Conservation (phyloP, 1,140 invertebrate genomes). For the Drosophila nasuta region DNA sequence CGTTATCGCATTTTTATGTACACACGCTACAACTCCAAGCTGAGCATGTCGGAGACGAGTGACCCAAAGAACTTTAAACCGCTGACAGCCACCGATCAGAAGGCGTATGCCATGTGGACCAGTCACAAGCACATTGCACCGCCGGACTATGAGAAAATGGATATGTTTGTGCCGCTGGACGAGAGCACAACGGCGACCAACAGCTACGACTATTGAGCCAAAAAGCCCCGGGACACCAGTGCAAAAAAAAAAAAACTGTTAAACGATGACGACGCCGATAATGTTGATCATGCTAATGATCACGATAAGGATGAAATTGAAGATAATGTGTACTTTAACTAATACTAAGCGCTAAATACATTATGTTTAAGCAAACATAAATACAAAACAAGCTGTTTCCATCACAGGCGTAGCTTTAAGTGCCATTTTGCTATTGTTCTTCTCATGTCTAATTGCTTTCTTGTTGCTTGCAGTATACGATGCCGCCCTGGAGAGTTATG, state of each 20-base stretch:
- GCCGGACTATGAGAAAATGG: slow-evolving; percentile 77
- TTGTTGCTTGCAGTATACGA: slow-evolving; percentile 64
- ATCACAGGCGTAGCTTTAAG: slow-evolving; percentile 30
- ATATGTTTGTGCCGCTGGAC: slow-evolving; percentile 74
- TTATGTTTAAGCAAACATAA: slow-evolving; percentile 61
- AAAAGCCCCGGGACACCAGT: slow-evolving; percentile 30
- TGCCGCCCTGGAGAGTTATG: slow-evolving; percentile 61
- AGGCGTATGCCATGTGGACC: slow-evolving; percentile 82
- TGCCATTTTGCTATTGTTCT: neutral
- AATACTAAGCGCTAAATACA: slow-evolving; percentile 75
- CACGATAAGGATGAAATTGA: neutral
- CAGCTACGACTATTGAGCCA: slow-evolving; percentile 68
- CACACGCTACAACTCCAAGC: slow-evolving; percentile 79
- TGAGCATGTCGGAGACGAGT: slow-evolving; percentile 75
- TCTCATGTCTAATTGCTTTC: neutral
- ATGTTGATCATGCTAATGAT: too few species aligned
- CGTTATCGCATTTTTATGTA: slow-evolving; percentile 83
- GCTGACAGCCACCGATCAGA: slow-evolving; percentile 77
- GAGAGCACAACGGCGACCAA: slow-evolving; percentile 67
- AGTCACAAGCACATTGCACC: slow-evolving; percentile 77
- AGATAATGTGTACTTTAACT: slow-evolving; percentile 72
- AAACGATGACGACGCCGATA: neutral
- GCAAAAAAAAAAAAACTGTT: slow-evolving; percentile 38
- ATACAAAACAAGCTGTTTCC: neutral
- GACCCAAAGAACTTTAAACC: slow-evolving; percentile 82